A percentile compares a stretch with the other conserved stretches of the same genome.
These are phyloP conservation scores for Ptychochromis oligacanthus DNA, from an alignment of 2,113 vertebrate species.

Conservation along the genomic window DNA sequence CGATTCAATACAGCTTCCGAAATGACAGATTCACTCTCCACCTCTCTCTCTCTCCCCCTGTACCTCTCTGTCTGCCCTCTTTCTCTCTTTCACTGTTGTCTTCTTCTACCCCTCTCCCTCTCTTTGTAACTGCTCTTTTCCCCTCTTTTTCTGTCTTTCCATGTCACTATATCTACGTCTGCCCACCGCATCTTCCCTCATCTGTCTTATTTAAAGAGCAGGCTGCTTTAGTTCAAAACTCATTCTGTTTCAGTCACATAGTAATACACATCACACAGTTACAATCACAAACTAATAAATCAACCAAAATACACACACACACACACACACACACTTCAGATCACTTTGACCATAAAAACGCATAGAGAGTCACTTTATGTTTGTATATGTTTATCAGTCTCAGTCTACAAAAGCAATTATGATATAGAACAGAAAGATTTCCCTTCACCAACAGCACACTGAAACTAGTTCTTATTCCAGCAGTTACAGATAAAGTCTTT, in stretches of 20 bases:
- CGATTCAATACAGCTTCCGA: constrained; percentile 80
- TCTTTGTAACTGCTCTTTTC: constrained; percentile 21
- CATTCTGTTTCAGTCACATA: constrained; percentile 53
- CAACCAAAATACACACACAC: constrained; percentile 16
- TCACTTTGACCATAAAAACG: background rate
- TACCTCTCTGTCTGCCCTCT: constrained; percentile 47
- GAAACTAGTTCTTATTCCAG: background rate
- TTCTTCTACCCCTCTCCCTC: constrained; percentile 7
- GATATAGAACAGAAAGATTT: background rate
- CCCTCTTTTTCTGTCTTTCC: constrained; percentile 17
- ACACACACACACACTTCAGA: background rate
- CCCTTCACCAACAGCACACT: background rate
- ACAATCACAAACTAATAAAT: constrained; percentile 61
- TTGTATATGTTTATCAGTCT: background rate
- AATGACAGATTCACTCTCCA: constrained; percentile 75
- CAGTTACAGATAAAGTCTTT: constrained; percentile 10
- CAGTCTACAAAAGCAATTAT: constrained; percentile 1
- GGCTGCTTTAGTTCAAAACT: constrained; percentile 60
- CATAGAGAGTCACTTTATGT: background rate
- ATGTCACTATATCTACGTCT: constrained; percentile 25
- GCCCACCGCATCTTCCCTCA: background rate
- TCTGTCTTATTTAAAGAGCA: constrained; percentile 70
- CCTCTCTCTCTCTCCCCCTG: constrained; percentile 28
- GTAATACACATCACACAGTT: constrained; percentile 56
- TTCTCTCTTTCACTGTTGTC: background rate